Conservation (phyloP, 2,888 invertebrate species). For the Idaea aversata region DNA sequence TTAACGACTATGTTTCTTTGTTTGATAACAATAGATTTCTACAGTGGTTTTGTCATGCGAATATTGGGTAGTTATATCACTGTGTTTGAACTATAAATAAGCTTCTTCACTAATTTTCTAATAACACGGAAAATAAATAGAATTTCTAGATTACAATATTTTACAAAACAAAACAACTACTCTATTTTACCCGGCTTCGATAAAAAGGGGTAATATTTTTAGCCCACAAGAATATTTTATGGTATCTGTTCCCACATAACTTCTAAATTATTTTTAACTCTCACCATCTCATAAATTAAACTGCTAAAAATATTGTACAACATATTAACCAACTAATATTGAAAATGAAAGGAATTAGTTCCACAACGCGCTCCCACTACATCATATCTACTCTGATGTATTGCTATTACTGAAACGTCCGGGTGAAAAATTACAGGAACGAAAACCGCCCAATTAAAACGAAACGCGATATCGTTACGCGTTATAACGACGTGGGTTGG, state of each 20-base stretch:
- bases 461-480: constrained; percentile 47
- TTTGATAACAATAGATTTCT: neutral
- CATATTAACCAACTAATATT: neutral
- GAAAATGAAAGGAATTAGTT: neutral
- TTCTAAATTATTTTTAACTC: neutral
- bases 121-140: too few species aligned
- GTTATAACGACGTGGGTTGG: neutral
- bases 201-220: too few species aligned
- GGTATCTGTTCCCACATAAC: too few species aligned
- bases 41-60: neutral
- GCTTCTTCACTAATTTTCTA: neutral
- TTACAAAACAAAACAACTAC: too few species aligned
- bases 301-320: neutral
- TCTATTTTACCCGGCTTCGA: too few species aligned
- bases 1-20: neutral
- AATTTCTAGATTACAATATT: too few species aligned
- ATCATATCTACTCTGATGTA: constrained; percentile 29
- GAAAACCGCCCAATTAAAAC: constrained; percentile 66
- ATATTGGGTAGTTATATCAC: neutral
- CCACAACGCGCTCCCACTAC: neutral
- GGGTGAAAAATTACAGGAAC: constrained; percentile 56
- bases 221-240: too few species aligned
- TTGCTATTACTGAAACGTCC: constrained; percentile 17
- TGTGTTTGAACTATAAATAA: neutral
- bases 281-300: neutral